Base-by-base conservation (phyloP, 1,140 invertebrate species). In the Dreissena polymorpha region DNA sequence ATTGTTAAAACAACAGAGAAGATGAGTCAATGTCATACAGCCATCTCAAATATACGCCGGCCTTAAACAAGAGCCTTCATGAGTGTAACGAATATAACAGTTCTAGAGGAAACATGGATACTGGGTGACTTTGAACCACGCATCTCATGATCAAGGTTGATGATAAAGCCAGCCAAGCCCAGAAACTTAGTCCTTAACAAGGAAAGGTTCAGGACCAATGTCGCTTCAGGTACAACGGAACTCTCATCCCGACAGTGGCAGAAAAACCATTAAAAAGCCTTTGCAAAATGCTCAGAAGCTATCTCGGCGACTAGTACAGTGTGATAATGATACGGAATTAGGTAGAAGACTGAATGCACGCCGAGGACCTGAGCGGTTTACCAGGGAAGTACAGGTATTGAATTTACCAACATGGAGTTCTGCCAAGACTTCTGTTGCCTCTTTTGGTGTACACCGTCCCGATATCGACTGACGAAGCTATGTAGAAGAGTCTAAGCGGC, bases 371-470 rank as follows among this genome's bases (percentile, higher is more conserved):
- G 57, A 70, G n/a, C 55, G 76, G 76, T 6, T 63, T 85, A 55
- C 65, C 84, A 69, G 76, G 75, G 49, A 81, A 83, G 51, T 87
- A 57, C 63, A 84, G 85, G 27, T 84, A 71, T 21, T 87, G 81
- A 76, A 63, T 67, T 0, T 84, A 84, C 70, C 80, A 86, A 39
- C 80, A 83, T 64, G 80, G 80, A 29, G 60, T 49, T 51, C 65
- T 83, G 21, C 68, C 85, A 23, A 64, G 85, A 27, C 65, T 86
- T 8, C 21, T 73, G 0, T 83, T 75, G 77, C 69, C 27, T 5
- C 39, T 39, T 39, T 39, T 39, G 39, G 39, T 39, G 39, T 39
- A 39, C 39, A 8, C 16, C 23, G 57, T 85, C 51, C 78, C 77
- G 14, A 50, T 78, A 16, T 27, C 77, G 18, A 79, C 51, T 39